Base-by-base conservation (phyloP, 1,140 invertebrate species). In the Drosophila suzukii region DNA sequence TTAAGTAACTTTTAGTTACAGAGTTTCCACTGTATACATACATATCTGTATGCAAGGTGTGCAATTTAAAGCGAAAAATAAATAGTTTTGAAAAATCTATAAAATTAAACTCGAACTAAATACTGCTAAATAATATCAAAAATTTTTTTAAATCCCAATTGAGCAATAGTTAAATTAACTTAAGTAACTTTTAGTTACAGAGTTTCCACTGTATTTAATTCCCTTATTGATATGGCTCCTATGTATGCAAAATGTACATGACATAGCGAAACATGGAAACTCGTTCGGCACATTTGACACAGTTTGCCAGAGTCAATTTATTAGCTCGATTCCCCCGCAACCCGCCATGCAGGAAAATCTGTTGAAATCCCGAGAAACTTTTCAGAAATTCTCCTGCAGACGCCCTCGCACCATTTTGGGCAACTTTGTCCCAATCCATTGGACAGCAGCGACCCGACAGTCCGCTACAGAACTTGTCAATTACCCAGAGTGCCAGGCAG, bases 401-500 rank as follows among this genome's bases (percentile, higher is more conserved):
- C 55, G 5, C 39, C 24, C 39, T 43, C 30, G 38, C 46, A 63
- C 30, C 65, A 13, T 44, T 43, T 49, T 50, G n/a, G 46, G 30
- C 20, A 63, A 66, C 30, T 63, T 51, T 47, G 32, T 43, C 34
- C n/a, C 50, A 53, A 53, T 53, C 39, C n/a, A 44, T 53, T 66
- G 43, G 57, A 50, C 63, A 62, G 32, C 63, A 50, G 27, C 30
- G 59, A 51, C 63, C 63, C 58, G 36, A 56, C 50, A 30, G 51
- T 39, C 13, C 13, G 67, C 65, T 20, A 71, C 67, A 39, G 49
- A 58, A 49, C 51, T 62, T 70, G 63, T 68, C 74, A 77, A 77
- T 77, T 77, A 77, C 51, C 51, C 50, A 46, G 54, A 77, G 75
- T 77, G 63, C 50, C 70, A 13, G 34, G 36, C 27, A 43, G 24